phyloP scores from a whole-genome alignment of 2,888 invertebrate species.

The Papilio protenor region DNA sequence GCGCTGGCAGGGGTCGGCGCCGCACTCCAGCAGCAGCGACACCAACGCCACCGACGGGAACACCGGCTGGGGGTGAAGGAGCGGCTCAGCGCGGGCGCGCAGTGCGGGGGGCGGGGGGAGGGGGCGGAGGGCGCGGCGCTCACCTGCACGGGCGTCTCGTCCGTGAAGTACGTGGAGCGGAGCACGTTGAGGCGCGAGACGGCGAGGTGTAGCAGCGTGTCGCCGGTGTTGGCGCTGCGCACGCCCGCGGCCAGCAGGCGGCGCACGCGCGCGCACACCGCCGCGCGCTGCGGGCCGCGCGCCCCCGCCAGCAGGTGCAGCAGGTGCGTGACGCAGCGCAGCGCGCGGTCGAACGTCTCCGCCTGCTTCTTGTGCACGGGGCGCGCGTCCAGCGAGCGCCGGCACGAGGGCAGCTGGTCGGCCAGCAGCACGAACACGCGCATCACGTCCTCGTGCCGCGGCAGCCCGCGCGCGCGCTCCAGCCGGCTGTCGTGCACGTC shows the following conservation, averaged over 20 bases:
- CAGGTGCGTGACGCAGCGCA: constrained; percentile 92
- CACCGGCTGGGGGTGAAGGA: constrained; percentile 77
- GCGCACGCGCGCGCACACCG: constrained; percentile 80
- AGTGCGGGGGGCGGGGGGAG: not conserved
- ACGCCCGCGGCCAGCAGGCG: constrained; percentile 86
- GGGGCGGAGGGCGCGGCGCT: constrained; percentile 25
- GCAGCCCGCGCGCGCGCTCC: constrained; percentile 76
- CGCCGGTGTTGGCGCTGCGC: constrained; percentile 88
- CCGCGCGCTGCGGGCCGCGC: constrained; percentile 73
- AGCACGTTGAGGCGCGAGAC: constrained; percentile 91
- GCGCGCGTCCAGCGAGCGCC: constrained; percentile 80
- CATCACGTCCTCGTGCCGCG: constrained; percentile 87
- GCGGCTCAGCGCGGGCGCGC: not conserved
- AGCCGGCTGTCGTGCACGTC: constrained; percentile 86
- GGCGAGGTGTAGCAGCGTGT: constrained; percentile 93
- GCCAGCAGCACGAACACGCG: constrained; percentile 88
- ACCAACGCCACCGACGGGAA: constrained; percentile 90
- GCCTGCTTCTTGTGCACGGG: constrained; percentile 91
- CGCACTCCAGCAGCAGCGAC: constrained; percentile 89
- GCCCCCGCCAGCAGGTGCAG: constrained; percentile 88
- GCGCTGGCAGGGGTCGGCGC: constrained; percentile 89
- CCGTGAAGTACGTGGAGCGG: constrained; percentile 90
- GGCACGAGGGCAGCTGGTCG: constrained; percentile 84
- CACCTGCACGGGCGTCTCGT: constrained; percentile 84
- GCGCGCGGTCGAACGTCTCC: constrained; percentile 91